These are phyloP conservation scores for Ophiodon elongatus DNA, from an alignment of 2,113 vertebrate genomes.

Conservation along the genomic window DNA sequence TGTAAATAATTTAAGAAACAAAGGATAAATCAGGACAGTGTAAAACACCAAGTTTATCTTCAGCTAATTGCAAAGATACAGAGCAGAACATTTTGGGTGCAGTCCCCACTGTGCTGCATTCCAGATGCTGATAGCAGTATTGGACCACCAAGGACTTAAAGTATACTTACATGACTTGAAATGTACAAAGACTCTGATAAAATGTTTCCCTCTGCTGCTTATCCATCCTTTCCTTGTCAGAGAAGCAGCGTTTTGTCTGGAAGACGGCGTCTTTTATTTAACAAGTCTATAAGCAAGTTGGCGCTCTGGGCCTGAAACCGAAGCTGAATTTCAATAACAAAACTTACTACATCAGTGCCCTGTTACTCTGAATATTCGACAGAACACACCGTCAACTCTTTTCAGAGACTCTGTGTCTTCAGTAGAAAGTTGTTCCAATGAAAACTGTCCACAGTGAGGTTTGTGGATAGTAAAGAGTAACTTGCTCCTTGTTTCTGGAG, in stretches of 20 bases:
- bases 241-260: constrained; percentile 29
- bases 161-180: constrained; percentile 75
- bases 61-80: constrained; percentile 82
- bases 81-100: constrained; percentile 66
- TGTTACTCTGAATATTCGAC: background rate
- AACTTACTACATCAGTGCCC: background rate
- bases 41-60: constrained; percentile 82
- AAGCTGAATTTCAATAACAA: background rate
- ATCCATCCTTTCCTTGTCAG: constrained; percentile 66
- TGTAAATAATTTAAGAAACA: constrained; percentile 81
- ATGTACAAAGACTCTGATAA: constrained; percentile 80
- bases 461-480: background rate
- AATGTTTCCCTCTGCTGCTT: constrained; percentile 71
- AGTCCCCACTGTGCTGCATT: constrained; percentile 74
- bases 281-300: constrained; percentile 7
- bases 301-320: constrained; percentile 6
- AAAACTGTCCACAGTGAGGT: background rate
- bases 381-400: background rate
- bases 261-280: constrained; percentile 31
- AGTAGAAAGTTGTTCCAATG: background rate
- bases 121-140: constrained; percentile 82
- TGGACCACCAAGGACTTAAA: constrained; percentile 84
- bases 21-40: constrained; percentile 79
- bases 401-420: constrained; percentile 5
- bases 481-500: background rate